A percentile compares a stretch with the other conserved stretches of the same genome.
Evolutionary conservation across 2,888 invertebrate species (phyloP).

Genomic region (Tenthredo mesomela): DNA sequence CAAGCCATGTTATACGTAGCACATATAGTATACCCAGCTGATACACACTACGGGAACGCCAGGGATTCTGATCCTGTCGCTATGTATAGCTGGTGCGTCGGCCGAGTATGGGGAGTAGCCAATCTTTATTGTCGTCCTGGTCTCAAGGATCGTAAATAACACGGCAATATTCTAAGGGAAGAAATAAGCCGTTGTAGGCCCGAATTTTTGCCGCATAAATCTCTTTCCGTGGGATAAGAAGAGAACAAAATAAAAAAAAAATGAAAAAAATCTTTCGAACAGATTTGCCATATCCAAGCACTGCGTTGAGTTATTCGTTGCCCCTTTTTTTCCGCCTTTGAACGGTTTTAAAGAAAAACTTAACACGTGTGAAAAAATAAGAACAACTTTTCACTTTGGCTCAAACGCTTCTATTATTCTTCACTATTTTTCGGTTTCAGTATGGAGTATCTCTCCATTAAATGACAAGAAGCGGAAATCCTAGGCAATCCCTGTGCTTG

Average conservation of each 20-base stretch:
- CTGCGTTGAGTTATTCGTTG: slow-evolving; percentile 6
- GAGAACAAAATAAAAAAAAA: background rate
- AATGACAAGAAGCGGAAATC: background rate
- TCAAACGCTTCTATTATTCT: background rate
- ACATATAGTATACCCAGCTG: background rate
- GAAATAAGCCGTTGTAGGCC: slow-evolving; percentile 32
- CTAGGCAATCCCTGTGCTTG: background rate
- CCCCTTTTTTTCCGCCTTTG: background rate
- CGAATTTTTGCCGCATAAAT: slow-evolving; percentile 33
- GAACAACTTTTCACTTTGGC: background rate
- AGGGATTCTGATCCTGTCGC: background rate
- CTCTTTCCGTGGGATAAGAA: background rate
- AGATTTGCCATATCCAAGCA: slow-evolving; percentile 20
- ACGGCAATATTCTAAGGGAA: slow-evolving; percentile 28
- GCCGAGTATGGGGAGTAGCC: slow-evolving; percentile 13
- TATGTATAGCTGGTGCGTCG: background rate
- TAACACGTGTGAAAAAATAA: background rate
- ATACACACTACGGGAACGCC: background rate
- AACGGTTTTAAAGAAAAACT: background rate
- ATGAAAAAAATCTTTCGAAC: background rate
- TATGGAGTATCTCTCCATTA: background rate
- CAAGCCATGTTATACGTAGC: background rate
- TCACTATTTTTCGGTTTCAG: background rate
- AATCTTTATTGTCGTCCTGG: slow-evolving; percentile 26
- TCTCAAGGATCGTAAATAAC: slow-evolving; percentile 28